Conservation (phyloP, 2,113 vertebrate species). For the Zapornia atra region DNA sequence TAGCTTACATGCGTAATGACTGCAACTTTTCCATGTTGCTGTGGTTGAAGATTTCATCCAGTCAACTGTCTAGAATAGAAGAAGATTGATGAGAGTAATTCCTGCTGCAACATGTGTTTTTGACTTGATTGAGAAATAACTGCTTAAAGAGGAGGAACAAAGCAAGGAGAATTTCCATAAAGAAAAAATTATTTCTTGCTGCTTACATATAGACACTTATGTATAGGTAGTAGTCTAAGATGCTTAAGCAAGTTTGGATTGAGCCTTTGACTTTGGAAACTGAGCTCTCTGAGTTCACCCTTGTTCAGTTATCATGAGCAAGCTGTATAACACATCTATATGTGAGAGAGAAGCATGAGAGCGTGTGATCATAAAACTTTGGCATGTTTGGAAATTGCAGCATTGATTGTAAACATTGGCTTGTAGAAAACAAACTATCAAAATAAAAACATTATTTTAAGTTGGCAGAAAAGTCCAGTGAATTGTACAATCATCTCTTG, state of each 20-base stretch:
- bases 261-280: not conserved
- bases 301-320: not conserved
- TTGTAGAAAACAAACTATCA: not conserved
- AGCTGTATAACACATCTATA: not conserved
- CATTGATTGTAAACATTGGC: not conserved
- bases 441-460: not conserved
- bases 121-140: not conserved
- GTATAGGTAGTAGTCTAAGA: not conserved
- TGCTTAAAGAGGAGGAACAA: not conserved
- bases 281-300: not conserved
- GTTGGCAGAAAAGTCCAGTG: not conserved
- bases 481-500: not conserved
- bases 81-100: not conserved
- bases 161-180: not conserved
- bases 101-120: not conserved
- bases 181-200: not conserved
- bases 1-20: not conserved
- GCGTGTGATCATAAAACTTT: not conserved
- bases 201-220: not conserved
- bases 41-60: not conserved
- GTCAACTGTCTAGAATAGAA: not conserved
- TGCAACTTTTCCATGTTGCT: not conserved
- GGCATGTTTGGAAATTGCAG: not conserved
- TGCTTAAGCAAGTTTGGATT: not conserved
- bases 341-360: not conserved